Percentiles rank a stretch among this genome's conserved stretches.
phyloP scores from a whole-genome alignment of 2,888 invertebrate species.

The Pseudolycoriella hygida region DNA sequence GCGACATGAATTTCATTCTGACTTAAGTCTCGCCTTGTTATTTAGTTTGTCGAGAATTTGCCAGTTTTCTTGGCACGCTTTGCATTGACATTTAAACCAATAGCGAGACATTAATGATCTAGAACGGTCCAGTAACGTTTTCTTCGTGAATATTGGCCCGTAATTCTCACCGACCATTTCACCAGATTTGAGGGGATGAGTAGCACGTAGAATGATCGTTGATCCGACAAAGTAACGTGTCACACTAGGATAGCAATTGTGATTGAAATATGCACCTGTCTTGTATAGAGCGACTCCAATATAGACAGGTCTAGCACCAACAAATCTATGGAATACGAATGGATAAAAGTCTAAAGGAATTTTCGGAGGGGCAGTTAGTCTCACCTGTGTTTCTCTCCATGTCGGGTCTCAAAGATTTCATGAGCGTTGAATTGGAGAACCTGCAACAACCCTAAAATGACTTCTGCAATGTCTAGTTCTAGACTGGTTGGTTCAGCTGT shows the following conservation, averaged over 20 bases:
- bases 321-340: conserved; percentile 16
- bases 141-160: too few species aligned
- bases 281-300: conserved; percentile 58
- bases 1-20: not conserved
- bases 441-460: conserved; percentile 52
- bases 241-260: conserved; percentile 64
- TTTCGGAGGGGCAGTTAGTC: conserved; percentile 7
- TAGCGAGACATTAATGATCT: conserved; percentile 49
- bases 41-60: conserved; percentile 43
- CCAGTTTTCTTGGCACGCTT: conserved; percentile 60
- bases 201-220: conserved; percentile 48
- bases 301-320: conserved; percentile 35
- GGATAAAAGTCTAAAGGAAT: not conserved
- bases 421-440: conserved; percentile 74
- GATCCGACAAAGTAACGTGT: conserved; percentile 61
- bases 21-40: conserved; percentile 26
- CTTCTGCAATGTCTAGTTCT: conserved; percentile 41
- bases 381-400: conserved; percentile 29
- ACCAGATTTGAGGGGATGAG: conserved; percentile 43
- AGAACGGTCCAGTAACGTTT: conserved; percentile 33
- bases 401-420: conserved; percentile 54
- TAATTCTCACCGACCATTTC: conserved; percentile 41
- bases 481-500: conserved; percentile 30
- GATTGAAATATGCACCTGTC: conserved; percentile 63
- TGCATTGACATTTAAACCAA: conserved; percentile 60